Evolutionary conservation across 1,140 invertebrate species (phyloP).

Genomic region (Protaetia brevitarsis): DNA sequence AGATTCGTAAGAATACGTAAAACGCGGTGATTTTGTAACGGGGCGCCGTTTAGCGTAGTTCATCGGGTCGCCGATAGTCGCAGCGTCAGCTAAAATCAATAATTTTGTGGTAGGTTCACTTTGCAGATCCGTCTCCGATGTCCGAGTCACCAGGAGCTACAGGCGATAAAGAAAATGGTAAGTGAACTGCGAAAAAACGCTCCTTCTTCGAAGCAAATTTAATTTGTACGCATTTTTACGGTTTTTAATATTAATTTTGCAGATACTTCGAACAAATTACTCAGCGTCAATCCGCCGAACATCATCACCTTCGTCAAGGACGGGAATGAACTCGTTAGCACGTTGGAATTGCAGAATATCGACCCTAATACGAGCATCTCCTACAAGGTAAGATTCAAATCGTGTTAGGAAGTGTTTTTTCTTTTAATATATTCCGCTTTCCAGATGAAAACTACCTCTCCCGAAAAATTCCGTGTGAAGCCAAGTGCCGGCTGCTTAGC

Average conservation of each 20-base stretch:
- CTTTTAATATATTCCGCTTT: no score
- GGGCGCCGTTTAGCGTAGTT: background rate
- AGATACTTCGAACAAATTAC: slow-evolving; percentile 26
- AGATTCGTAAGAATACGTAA: no score
- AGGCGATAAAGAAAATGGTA: slow-evolving; percentile 44
- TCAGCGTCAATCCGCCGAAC: slow-evolving; percentile 57
- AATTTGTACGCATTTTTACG: no score
- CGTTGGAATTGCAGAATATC: slow-evolving; percentile 66
- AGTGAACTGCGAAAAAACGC: slow-evolving; percentile 14
- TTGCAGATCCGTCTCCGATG: slow-evolving; percentile 57
- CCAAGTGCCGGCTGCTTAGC: slow-evolving; percentile 75
- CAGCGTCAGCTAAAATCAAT: slow-evolving; percentile 30
- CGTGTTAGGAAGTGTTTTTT: slow-evolving; percentile 17
- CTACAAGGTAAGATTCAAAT: slow-evolving; percentile 62
- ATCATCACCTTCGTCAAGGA: slow-evolving; percentile 63
- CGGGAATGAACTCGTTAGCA: slow-evolving; percentile 61
- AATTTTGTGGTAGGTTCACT: slow-evolving; percentile 54
- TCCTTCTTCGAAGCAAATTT: no score
- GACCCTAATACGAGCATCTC: slow-evolving; percentile 61
- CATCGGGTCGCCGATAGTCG: background rate
- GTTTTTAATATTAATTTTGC: background rate
- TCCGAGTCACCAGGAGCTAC: slow-evolving; percentile 42
- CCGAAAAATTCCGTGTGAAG: slow-evolving; percentile 86
- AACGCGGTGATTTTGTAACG: background rate
- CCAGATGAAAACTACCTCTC: slow-evolving; percentile 71